Conservation (phyloP, 2,888 invertebrate genomes). For the Parnassius apollo region DNA sequence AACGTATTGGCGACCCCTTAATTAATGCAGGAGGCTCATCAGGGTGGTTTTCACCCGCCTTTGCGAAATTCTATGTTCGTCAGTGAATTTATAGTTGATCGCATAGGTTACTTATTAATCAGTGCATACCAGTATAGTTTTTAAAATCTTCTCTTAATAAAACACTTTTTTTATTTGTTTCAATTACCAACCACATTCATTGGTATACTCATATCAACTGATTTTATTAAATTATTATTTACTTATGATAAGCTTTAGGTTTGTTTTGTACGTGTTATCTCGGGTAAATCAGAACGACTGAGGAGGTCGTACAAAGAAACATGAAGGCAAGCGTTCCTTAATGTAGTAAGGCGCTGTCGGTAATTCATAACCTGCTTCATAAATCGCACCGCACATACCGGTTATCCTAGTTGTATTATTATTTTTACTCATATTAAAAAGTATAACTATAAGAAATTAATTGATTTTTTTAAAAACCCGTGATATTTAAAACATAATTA, state of each 20-base stretch:
- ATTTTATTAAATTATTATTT: slow-evolving; percentile 14
- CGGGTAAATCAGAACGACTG: slow-evolving; percentile 1
- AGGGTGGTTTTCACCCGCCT: too few species aligned
- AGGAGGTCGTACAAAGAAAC: slow-evolving; percentile 11
- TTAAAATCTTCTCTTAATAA: too few species aligned
- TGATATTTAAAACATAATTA: too few species aligned
- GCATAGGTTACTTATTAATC: too few species aligned
- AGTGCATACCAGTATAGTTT: too few species aligned
- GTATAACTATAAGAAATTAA: neutral
- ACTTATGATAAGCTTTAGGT: slow-evolving; percentile 21
- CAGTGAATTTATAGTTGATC: too few species aligned
- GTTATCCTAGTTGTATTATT: neutral
- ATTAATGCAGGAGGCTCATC: too few species aligned
- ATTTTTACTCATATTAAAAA: neutral
- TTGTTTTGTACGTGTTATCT: slow-evolving; percentile 17
- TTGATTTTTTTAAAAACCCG: too few species aligned
- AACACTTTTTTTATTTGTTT: too few species aligned
- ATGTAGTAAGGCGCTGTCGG: neutral
- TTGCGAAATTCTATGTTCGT: too few species aligned
- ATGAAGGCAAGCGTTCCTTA: slow-evolving; percentile 5
- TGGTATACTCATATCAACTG: slow-evolving; percentile 11
- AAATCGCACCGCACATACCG: slow-evolving; percentile 9
- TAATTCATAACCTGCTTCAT: slow-evolving; percentile 15
- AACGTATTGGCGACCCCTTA: too few species aligned
- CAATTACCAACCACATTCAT: too few species aligned